Evolutionary conservation across 2,113 vertebrate genomes (phyloP).

Genomic region (Tinamus guttatus): DNA sequence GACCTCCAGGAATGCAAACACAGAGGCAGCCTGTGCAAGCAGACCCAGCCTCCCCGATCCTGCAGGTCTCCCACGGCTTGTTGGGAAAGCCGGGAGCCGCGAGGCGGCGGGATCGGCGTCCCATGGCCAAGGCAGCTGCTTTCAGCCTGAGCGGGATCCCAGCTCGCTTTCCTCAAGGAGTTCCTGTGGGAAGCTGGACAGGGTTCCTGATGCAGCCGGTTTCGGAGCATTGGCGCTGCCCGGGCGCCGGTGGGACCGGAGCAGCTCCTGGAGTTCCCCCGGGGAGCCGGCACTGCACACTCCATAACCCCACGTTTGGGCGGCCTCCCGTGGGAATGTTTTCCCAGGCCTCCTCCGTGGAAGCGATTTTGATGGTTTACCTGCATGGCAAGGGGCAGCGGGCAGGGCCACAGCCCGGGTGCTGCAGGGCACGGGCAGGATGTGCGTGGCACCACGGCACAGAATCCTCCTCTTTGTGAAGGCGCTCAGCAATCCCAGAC

Average conservation of each 20-base stretch:
- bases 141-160: not conserved
- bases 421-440: no score
- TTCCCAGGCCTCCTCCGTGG: not conserved
- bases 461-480: not conserved
- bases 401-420: no score
- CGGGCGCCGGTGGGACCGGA: no score
- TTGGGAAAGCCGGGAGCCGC: not conserved
- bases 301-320: not conserved
- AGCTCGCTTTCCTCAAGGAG: not conserved
- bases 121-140: accelerated
- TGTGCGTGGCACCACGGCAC: not conserved
- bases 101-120: not conserved
- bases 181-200: not conserved
- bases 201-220: not conserved
- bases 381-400: no score
- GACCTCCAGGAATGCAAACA: not conserved
- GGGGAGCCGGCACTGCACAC: no score
- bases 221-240: not conserved
- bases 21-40: not conserved
- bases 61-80: no score
- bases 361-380: not conserved
- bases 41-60: no score
- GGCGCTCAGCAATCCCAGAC: not conserved
- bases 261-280: no score
- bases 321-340: not conserved